phyloP scores from a whole-genome alignment of 1,140 invertebrate species.

The Theocolax elegans region DNA sequence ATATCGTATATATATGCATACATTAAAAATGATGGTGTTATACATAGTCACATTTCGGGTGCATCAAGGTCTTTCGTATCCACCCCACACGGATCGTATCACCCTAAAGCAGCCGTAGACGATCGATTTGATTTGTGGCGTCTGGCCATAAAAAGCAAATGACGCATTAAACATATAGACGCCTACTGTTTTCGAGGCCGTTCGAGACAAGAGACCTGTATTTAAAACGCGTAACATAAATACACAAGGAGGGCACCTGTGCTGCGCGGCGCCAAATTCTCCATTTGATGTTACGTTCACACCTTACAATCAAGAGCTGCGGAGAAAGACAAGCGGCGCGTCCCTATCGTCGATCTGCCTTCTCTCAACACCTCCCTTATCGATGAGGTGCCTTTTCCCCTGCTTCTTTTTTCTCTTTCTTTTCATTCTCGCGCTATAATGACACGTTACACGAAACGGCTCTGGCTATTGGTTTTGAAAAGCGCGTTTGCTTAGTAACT shows the following conservation, averaged over 20 bases:
- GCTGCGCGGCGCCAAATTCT: not conserved
- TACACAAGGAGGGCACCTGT: slow-evolving; percentile 29
- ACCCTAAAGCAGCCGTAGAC: too few relatives aligned
- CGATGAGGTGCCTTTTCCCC: not conserved
- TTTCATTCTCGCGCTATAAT: slow-evolving; percentile 50
- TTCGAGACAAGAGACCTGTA: slow-evolving; percentile 9
- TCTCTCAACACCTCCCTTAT: slow-evolving; percentile 64
- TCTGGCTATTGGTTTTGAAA: slow-evolving; percentile 48
- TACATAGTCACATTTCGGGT: too few relatives aligned
- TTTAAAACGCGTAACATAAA: slow-evolving; percentile 27
- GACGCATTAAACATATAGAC: slow-evolving; percentile 19
- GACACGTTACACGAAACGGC: slow-evolving; percentile 53
- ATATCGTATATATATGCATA: too few relatives aligned
- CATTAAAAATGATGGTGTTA: too few relatives aligned
- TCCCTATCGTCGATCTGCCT: slow-evolving; percentile 56
- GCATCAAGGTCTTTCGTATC: too few relatives aligned
- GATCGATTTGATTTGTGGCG: slow-evolving; percentile 31
- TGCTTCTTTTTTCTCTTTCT: too few relatives aligned
- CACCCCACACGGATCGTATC: too few relatives aligned
- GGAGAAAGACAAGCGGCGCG: not conserved
- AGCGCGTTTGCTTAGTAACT: slow-evolving; percentile 57
- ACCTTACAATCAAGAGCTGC: slow-evolving; percentile 50
- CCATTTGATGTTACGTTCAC: slow-evolving; percentile 43
- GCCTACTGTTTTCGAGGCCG: slow-evolving; percentile 13
- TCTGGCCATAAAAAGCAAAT: not conserved